phyloP scores from a whole-genome alignment of 2,888 invertebrate genomes.

The Lasioglossum calceatum region DNA sequence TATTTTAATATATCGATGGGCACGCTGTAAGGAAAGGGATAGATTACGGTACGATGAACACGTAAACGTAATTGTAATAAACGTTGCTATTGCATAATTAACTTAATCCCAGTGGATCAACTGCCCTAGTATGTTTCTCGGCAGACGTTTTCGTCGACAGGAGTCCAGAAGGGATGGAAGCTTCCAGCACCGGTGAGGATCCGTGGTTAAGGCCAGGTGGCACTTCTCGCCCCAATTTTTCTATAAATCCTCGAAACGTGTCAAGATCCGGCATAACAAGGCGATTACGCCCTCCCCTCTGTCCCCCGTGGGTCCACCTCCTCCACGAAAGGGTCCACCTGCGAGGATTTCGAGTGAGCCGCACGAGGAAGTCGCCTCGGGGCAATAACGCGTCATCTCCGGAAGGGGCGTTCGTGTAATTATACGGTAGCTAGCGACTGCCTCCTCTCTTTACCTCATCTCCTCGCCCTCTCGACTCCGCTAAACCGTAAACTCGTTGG shows the following conservation, averaged over 20 bases:
- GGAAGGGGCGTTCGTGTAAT: constrained; percentile 80
- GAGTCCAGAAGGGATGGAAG: neutral
- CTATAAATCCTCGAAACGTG: constrained; percentile 54
- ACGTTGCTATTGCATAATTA: too few species aligned
- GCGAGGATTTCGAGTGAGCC: constrained; percentile 73
- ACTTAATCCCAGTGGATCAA: neutral
- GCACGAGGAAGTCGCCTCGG: constrained; percentile 76
- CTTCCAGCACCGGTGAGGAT: neutral
- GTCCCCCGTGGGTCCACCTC: constrained; percentile 67
- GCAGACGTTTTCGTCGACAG: neutral
- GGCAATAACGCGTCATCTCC: constrained; percentile 77
- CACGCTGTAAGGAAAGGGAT: neutral
- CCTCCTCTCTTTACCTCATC: constrained; percentile 55
- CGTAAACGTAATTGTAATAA: too few species aligned
- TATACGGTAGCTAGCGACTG: constrained; percentile 83
- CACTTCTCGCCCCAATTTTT: constrained; percentile 20
- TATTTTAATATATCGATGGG: neutral
- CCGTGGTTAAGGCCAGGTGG: neutral
- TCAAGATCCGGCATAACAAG: constrained; percentile 68
- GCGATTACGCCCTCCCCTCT: constrained; percentile 69
- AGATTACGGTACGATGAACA: too few species aligned
- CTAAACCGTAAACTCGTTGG: constrained; percentile 82
- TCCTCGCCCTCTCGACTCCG: constrained; percentile 67
- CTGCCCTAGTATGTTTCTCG: neutral
- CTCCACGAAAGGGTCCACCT: constrained; percentile 55